Percentiles rank a stretch among this genome's conserved stretches.
Conservation (phyloP, 2,797 vertebrate genomes). For the Sciaenops ocellatus region DNA sequence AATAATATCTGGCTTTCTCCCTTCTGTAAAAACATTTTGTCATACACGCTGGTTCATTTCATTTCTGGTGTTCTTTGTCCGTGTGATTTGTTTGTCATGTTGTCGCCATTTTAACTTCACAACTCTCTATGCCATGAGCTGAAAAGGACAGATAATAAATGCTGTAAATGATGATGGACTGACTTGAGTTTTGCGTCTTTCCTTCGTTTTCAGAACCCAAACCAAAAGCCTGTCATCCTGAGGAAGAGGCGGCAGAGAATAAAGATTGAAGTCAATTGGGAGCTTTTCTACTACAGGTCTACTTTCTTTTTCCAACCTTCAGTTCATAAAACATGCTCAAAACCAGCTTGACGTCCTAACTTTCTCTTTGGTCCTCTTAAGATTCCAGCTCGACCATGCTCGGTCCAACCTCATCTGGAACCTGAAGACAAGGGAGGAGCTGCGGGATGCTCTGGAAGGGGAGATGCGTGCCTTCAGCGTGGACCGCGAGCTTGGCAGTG, state of each 20-base stretch:
- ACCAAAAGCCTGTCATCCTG: conserved; percentile 98
- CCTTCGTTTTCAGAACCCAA: conserved; percentile 89
- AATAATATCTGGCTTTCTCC: conserved; percentile 31
- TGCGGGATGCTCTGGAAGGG: conserved; percentile 95
- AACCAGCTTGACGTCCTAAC: neutral
- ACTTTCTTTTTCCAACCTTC: neutral
- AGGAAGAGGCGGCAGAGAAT: conserved; percentile 97
- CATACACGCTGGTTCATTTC: conserved; percentile 1
- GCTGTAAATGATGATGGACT: neutral
- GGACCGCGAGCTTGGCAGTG: conserved; percentile 96
- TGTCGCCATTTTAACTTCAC: conserved; percentile 26
- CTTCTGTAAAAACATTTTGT: conserved; percentile 22
- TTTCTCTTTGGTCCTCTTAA: conserved; percentile 55
- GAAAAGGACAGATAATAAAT: neutral
- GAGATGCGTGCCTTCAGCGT: conserved; percentile 97
- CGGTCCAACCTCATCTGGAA: conserved; percentile 99
- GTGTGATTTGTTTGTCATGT: conserved; percentile 27
- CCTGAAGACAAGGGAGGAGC: conserved; percentile 97
- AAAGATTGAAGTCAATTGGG: conserved; percentile 99
- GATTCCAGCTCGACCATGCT: conserved; percentile 96
- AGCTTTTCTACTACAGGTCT: conserved; percentile 96
- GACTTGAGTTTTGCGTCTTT: neutral
- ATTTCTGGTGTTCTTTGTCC: conserved; percentile 13
- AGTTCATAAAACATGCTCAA: neutral
- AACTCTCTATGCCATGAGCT: conserved; percentile 15